These are phyloP conservation scores for Morone saxatilis DNA, from an alignment of 2,113 vertebrate species.

Conservation along the genomic window DNA sequence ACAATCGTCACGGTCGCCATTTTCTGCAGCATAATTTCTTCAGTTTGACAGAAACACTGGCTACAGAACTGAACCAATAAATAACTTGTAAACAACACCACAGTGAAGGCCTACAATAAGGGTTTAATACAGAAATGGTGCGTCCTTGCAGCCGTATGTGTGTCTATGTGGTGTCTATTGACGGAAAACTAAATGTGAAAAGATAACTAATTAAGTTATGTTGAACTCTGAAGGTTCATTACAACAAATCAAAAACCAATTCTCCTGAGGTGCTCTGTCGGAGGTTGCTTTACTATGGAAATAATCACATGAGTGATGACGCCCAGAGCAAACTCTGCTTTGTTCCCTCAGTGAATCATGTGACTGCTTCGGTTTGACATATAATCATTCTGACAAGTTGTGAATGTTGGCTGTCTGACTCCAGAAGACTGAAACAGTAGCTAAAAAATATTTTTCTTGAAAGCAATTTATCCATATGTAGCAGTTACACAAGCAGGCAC, in stretches of 20 bases:
- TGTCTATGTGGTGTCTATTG: background rate
- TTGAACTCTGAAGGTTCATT: slow-evolving; percentile 29
- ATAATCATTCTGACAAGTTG: background rate
- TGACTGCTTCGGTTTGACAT: background rate
- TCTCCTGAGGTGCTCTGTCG: slow-evolving; percentile 28
- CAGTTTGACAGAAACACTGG: slow-evolving; percentile 30
- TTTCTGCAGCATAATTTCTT: slow-evolving; percentile 46
- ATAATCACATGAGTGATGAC: slow-evolving; percentile 22
- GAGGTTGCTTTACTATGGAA: slow-evolving; percentile 27
- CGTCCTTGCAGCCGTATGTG: background rate
- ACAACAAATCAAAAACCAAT: slow-evolving; percentile 35
- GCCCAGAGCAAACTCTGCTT: slow-evolving; percentile 4
- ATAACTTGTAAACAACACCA: background rate
- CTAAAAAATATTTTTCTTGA: background rate
- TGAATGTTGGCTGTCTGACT: background rate
- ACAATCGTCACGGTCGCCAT: slow-evolving; percentile 23
- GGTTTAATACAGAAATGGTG: background rate
- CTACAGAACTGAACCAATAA: slow-evolving; percentile 20
- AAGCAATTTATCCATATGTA: background rate
- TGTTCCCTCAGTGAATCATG: background rate
- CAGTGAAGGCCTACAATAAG: background rate
- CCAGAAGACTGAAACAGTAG: background rate
- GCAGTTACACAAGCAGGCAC: background rate
- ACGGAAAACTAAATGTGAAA: slow-evolving; percentile 35
- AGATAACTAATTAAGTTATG: slow-evolving; percentile 34